Evolutionary conservation across 1,140 invertebrate species (phyloP), one percentile per base, ranked within the genome.

Genomic region (Camponotus vicinus): DNA sequence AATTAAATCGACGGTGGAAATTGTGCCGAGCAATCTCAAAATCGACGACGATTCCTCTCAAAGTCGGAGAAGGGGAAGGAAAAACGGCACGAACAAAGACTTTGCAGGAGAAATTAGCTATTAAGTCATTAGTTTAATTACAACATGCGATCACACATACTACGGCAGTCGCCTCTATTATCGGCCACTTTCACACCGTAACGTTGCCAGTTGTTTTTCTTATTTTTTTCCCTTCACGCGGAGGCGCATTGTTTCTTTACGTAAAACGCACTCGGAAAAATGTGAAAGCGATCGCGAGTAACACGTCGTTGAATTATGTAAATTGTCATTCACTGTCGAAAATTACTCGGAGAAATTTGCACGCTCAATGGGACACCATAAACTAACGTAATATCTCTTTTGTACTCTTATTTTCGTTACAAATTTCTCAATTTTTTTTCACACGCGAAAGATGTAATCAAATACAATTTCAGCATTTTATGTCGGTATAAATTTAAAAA

Each of bases 91-190:
- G 40, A 70, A 75, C 55, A 83, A 83, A 83, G 69, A 73, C 69
- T 18, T 40, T 63, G 13, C 37, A 37, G 45, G 40, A 52, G 64
- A 42, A 32, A 83, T 83, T 75, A 83, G 27, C 45, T 32, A 49
- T 83, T 83, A 55, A 45, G 55, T 73, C 57, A 83, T 83, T 75
- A 83, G 75, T 83, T 75, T 75, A 83, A 83, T 83, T 83, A 83
- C 69, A 55, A 73, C 79, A 59, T 34, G 67, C 79, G 13, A 82
- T 82, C 67, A 37, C 57, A 18, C 49, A 52, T 15, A 52, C 27
- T 5, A 52, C 49, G 6, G 11, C 49, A 18, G 15, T 52, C 34
- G 64, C n/a, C 64, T 80, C 45, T 82, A 40, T 75, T 32, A 75
- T 83, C 55, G 40, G 40, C 32, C 42, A 61, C 79, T 83, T 83